These are phyloP conservation scores for Listronotus bonariensis DNA, from an alignment of 1,140 invertebrate species.

Conservation along the genomic window DNA sequence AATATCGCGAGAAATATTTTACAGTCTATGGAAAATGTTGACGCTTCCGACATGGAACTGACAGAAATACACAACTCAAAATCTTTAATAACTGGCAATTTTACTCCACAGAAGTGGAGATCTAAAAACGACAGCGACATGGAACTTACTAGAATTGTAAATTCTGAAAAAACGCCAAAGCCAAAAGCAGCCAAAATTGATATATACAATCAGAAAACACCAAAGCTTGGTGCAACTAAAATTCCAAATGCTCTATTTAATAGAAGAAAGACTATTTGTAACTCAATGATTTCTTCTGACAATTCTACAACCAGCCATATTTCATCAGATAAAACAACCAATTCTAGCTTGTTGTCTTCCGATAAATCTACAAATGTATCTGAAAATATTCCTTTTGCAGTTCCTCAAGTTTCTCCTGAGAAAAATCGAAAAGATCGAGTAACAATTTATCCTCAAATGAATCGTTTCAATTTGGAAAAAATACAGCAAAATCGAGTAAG, in stretches of 20 bases:
- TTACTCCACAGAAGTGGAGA: neutral
- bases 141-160: constrained; percentile 8
- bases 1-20: neutral
- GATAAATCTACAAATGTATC: constrained; percentile 15
- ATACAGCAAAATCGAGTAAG: constrained; percentile 1
- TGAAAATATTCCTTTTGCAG: constrained; percentile 3
- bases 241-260: neutral
- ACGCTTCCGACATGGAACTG: constrained; percentile 11
- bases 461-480: constrained; percentile 4
- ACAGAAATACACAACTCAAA: neutral
- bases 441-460: neutral
- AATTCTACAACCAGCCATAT: neutral
- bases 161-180: neutral
- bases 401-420: neutral
- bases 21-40: neutral
- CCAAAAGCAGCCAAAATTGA: no score
- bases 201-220: no score
- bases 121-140: constrained; percentile 5
- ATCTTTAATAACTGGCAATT: constrained; percentile 1
- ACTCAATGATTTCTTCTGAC: constrained; percentile 4
- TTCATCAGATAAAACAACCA: neutral
- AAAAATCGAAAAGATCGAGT: neutral
- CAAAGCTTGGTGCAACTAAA: no score
- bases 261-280: constrained; percentile 15
- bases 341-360: neutral